A percentile compares a stretch with the other conserved stretches of the same genome.
These are phyloP conservation scores for Tursiops truncatus DNA, from an alignment of 2,113 vertebrate species.

Conservation along the genomic window DNA sequence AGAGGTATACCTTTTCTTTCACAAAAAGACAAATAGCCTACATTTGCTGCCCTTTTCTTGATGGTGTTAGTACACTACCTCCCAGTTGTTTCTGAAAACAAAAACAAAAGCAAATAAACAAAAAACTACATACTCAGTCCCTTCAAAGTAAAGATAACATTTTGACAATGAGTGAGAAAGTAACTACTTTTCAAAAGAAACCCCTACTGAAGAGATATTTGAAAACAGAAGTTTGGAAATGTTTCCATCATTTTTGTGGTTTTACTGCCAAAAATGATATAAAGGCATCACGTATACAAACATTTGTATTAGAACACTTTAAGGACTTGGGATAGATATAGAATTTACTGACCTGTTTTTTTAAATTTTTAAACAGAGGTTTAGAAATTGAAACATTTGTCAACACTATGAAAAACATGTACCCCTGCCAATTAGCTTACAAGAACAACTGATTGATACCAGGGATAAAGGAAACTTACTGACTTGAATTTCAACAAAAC, in stretches of 20 bases:
- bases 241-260: not conserved
- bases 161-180: constrained; percentile 38
- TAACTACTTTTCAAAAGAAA: constrained; percentile 32
- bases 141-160: constrained; percentile 49
- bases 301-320: constrained; percentile 33
- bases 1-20: not conserved
- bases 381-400: not conserved
- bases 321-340: not conserved
- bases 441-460: not conserved
- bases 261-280: constrained; percentile 3
- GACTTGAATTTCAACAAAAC: not conserved
- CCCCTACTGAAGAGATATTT: not conserved
- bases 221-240: constrained; percentile 37
- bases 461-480: constrained; percentile 1
- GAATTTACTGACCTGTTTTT: not conserved
- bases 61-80: not conserved
- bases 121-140: not conserved
- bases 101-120: not conserved
- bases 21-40: not conserved
- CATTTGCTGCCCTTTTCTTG: not conserved
- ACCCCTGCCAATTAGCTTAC: not conserved
- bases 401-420: not conserved
- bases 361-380: not conserved
- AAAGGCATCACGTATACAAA: not conserved
- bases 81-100: not conserved